phyloP scores from a whole-genome alignment of 2,797 vertebrate genomes.

The Tenualosa ilisha region DNA sequence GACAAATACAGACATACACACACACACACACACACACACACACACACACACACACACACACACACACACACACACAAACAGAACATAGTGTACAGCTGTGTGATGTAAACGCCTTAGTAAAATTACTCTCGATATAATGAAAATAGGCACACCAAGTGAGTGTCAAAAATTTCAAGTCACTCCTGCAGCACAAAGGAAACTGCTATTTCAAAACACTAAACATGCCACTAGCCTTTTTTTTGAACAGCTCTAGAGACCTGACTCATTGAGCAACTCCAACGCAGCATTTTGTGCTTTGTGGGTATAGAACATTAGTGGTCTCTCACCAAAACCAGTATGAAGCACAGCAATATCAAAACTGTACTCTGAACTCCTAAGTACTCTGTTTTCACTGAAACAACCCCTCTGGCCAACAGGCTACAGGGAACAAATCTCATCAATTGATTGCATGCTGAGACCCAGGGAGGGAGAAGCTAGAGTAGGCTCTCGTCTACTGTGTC shows the following conservation, averaged over 20 bases:
- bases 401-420: background rate
- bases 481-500: background rate
- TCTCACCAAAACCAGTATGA: background rate
- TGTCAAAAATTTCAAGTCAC: background rate
- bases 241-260: background rate
- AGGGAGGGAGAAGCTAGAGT: background rate
- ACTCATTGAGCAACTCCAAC: background rate
- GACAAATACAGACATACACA: background rate
- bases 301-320: background rate
- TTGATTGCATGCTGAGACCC: background rate
- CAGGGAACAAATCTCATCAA: background rate
- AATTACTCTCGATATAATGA: background rate
- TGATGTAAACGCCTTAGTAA: background rate
- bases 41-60: background rate
- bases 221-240: background rate
- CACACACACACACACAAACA: background rate
- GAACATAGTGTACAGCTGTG: background rate
- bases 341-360: background rate
- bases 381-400: background rate
- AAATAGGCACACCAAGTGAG: background rate
- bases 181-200: background rate
- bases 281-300: background rate
- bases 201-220: background rate
- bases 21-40: slow-evolving; percentile 7
- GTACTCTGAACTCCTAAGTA: background rate